Conservation (phyloP, 2,797 vertebrate genomes). For the Hylomyscus alleni region DNA sequence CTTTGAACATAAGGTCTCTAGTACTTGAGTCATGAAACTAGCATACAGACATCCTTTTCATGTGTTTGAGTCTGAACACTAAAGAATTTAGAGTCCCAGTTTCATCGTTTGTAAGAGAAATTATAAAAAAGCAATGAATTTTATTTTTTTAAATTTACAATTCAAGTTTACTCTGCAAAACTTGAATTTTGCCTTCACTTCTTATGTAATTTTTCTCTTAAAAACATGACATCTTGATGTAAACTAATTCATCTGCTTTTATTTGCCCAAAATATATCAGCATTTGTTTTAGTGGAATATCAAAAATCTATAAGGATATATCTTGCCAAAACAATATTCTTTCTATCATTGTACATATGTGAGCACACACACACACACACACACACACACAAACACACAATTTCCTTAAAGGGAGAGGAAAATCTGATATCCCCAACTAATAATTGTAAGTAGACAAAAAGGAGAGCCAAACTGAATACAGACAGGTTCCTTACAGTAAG, state of each 20-base stretch:
- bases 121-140: background rate
- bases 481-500: conserved; percentile 29
- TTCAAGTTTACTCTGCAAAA: conserved; percentile 30
- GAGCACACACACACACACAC: background rate
- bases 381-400: background rate
- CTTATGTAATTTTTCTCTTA: background rate
- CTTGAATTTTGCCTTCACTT: conserved; percentile 32
- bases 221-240: conserved; percentile 11
- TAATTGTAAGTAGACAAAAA: background rate
- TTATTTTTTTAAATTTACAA: background rate
- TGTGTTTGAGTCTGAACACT: too few species aligned
- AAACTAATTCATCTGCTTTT: conserved; percentile 17
- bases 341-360: background rate
- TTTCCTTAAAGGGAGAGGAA: background rate
- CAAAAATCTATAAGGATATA: background rate
- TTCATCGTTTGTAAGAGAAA: conserved; percentile 11
- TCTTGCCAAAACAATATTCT: conserved; percentile 16
- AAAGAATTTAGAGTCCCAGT: background rate
- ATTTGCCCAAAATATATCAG: conserved; percentile 12
- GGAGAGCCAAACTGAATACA: background rate
- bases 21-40: background rate
- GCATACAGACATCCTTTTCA: background rate
- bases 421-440: background rate
- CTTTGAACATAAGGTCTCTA: background rate
- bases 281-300: background rate